Evolutionary conservation across 2,797 vertebrate species (phyloP), one percentile per base, ranked within the genome.

Genomic region (Typhlichthys subterraneus): DNA sequence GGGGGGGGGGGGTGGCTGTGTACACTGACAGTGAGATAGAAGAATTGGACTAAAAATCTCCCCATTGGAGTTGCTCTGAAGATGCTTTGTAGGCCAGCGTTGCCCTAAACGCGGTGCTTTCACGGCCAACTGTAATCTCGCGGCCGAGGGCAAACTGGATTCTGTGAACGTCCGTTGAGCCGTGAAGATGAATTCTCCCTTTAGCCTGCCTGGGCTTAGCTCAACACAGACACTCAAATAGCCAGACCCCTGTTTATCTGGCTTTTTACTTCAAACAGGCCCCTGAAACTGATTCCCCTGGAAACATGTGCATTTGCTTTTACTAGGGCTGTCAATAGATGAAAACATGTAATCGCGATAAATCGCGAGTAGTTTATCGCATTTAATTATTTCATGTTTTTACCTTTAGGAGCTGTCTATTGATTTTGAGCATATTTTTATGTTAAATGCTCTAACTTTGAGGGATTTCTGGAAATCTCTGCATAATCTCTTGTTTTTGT

Each of bases 11-110:
- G 17, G 19, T 2, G 19, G 19, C 0, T 23, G 23, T 23, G 23
- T 23, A 23, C 50, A 13, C 13, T 80, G 67, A 81, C 31, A 48
- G 72, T 74, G 69, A 61, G 23, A 29, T 17, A 57, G 57, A 50
- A 66, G 1, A 53, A 73, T 61, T 56, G 53, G 23, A 68, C 65
- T 67, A 65, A 74, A 77, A 79, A 65, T 7, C 29, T 33, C 15
- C 4, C n/a, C 9, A 19, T 53, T 3, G 1, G 10, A 46, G 29
- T 49, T 23, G 51, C n/a, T 48, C 61, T 63, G 29, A 15, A 38
- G 6, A 17, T 45, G 13, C 12, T 19, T 4, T 23, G 14, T 53
- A 9, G 42, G 13, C 19, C 17, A 31, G 38, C 12, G 33, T 4
- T 29, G 19, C 23, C 4, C 38, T 15, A 53, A 7, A 10, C 5